Conservation (phyloP, 2,888 invertebrate genomes). For the Phorcus lineatus region DNA sequence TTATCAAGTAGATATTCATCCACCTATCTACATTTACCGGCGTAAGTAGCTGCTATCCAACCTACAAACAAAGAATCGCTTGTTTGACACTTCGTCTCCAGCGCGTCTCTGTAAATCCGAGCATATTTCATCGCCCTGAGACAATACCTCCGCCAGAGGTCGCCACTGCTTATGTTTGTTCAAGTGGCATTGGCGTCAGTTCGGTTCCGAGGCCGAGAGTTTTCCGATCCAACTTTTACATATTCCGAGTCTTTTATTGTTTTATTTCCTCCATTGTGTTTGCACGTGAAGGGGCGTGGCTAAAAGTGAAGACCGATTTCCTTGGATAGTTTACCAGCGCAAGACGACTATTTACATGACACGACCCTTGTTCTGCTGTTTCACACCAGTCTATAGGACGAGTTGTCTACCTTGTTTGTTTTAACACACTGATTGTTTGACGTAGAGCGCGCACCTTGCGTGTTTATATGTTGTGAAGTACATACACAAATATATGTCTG, state of each 20-base stretch:
- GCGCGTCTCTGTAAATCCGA: conserved; percentile 6
- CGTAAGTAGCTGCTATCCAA: not conserved
- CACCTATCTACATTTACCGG: not conserved
- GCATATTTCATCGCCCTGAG: conserved; percentile 25
- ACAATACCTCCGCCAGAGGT: conserved; percentile 25
- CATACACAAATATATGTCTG: no score
- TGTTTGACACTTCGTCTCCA: conserved; percentile 8
- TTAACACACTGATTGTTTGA: not conserved
- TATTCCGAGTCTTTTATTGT: conserved; percentile 11
- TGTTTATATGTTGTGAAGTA: no score
- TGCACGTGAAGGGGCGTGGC: conserved; percentile 8
- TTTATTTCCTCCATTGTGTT: conserved; percentile 23
- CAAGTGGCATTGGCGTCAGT: conserved; percentile 33
- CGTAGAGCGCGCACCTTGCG: no score
- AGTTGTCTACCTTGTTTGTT: no score
- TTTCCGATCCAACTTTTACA: conserved; percentile 26
- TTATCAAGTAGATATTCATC: not conserved
- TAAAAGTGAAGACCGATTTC: not conserved
- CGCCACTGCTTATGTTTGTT: conserved; percentile 28
- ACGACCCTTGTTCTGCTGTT: not conserved
- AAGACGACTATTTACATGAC: not conserved
- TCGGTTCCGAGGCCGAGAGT: conserved; percentile 19
- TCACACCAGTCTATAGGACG: not conserved
- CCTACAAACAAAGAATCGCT: conserved; percentile 2
- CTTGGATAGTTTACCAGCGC: conserved; percentile 10